phyloP scores from a whole-genome alignment of 2,797 vertebrate species.

The Enteromius argenteus region DNA sequence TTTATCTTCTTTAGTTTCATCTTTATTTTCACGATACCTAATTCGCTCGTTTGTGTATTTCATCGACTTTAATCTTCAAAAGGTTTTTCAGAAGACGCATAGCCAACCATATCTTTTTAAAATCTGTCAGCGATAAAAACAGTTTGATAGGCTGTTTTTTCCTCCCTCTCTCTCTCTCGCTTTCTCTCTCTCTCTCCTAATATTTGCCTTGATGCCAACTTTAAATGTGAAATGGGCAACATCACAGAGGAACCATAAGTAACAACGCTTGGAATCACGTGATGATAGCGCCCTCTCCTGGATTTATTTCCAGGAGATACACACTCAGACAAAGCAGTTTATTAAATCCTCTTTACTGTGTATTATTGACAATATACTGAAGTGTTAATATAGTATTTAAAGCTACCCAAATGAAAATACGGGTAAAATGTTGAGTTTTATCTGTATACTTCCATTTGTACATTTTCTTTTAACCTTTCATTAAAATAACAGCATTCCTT shows the following conservation, averaged over 20 bases:
- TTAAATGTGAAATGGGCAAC: constrained; percentile 51
- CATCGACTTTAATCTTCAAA: constrained; percentile 16
- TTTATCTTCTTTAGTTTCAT: background rate
- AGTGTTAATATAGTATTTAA: background rate
- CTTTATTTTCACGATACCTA: background rate
- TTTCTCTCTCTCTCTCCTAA: background rate
- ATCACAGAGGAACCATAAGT: constrained; percentile 23
- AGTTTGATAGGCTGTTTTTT: constrained; percentile 12
- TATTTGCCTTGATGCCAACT: constrained; percentile 50
- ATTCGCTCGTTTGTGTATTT: background rate
- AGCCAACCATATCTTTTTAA: background rate
- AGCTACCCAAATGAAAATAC: background rate
- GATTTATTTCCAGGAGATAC: background rate
- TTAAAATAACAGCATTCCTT: background rate
- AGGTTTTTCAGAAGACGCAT: background rate
- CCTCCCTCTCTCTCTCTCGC: background rate
- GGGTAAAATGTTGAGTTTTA: background rate
- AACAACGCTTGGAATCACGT: constrained; percentile 24
- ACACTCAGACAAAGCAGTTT: constrained; percentile 6
- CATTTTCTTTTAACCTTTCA: background rate
- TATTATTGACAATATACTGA: background rate
- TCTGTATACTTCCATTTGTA: background rate
- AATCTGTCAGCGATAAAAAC: constrained; percentile 27
- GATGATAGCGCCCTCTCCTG: constrained; percentile 58
- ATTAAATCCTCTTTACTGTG: background rate